Base-by-base conservation (phyloP, 2,797 vertebrate species). In the Tamandua tetradactyla region DNA sequence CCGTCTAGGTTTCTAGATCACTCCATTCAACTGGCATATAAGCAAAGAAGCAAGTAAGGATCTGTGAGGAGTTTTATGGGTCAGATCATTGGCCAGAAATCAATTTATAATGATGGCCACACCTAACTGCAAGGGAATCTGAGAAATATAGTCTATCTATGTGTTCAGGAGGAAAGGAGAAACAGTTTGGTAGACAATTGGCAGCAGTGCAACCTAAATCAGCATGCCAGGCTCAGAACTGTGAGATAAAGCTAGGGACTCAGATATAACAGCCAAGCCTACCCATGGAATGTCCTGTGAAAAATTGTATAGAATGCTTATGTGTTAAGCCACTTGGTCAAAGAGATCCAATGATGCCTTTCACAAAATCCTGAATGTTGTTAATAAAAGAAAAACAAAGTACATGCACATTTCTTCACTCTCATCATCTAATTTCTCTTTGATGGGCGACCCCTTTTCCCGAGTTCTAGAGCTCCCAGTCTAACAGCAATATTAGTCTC, bases 401-500 rank as follows among this genome's bases (percentile, higher is more conserved):
- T 30, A 27, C 30, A 20, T 47, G 42, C 7, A 3, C 8, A 7
- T 59, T 44, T 7, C 52, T 62, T 89, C 40, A 47, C 8, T 64
- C 22, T 84, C 11, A n/a, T n/a, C n/a, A n/a, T 3, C 27, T n/a
- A 7, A 72, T 86, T 95, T 66, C 35, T 89, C n/a, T n/a, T 17
- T 93, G 80, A 89, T 93, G 52, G 66, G 40, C 37, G 86, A 44
- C 47, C 40, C 49, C 30, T 23, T 80, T 88, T 52, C 12, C 61
- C 79, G 75, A 83, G 62, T 83, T 75, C 66, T 66, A 69, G 75
- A 84, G 44, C 44, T 86, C 90, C 80, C 9, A 64, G 64, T 30
- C 13, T 89, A 93, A 92, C 76, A 13, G 32, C 40, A 82, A n/a
- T 87, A 83, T 86, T 88, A 91, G 37, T 79, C 66, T 95, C 82